Conservation (phyloP, 2,113 vertebrate genomes). For the Manacus vitellinus region DNA sequence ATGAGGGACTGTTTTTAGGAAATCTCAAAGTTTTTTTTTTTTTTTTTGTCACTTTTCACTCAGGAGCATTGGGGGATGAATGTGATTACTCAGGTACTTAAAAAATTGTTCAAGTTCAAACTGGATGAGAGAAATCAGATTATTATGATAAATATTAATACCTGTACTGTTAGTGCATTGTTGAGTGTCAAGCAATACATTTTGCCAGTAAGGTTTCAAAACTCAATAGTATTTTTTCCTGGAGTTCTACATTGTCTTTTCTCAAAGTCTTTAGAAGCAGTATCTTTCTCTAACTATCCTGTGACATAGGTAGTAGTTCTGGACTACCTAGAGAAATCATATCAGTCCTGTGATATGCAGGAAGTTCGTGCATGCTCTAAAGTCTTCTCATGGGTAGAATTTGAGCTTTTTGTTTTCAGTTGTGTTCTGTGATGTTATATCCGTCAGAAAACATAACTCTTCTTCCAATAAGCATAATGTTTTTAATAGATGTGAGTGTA, state of each 20-base stretch:
- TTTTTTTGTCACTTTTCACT: not conserved
- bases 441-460: not conserved
- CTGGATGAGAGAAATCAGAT: not conserved
- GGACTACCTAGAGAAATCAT: not conserved
- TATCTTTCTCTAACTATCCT: not conserved
- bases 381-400: not conserved
- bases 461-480: not conserved
- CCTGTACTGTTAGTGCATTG: not conserved
- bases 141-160: not conserved
- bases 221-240: not conserved
- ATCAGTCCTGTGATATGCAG: rapidly evolving
- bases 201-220: not conserved
- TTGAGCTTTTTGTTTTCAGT: not conserved
- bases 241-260: not conserved
- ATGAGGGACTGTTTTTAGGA: not conserved
- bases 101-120: not conserved
- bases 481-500: not conserved
- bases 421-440: not conserved
- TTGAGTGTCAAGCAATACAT: not conserved
- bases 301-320: not conserved
- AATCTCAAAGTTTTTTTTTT: not conserved
- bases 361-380: not conserved
- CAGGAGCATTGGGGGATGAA: not conserved
- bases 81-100: not conserved
- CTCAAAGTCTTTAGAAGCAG: not conserved